Evolutionary conservation across 2,113 vertebrate species (phyloP).

Genomic region (Tinamus guttatus): DNA sequence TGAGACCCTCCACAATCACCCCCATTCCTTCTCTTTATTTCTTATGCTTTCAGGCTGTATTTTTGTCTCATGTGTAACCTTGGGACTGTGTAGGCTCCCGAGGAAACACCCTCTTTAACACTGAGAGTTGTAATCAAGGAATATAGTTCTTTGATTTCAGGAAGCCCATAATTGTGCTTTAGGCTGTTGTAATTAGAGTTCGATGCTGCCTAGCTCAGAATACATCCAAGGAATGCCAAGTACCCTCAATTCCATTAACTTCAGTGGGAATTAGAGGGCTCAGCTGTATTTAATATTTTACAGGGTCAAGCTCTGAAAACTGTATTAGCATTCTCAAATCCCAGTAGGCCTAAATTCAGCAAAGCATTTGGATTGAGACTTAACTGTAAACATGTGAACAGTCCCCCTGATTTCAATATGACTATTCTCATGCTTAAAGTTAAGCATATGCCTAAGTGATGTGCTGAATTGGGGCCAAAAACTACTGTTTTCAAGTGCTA

Average conservation of each 20-base stretch:
- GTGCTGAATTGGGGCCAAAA: slow-evolving; percentile 47
- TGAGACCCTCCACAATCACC: not conserved
- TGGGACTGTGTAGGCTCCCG: fast-evolving
- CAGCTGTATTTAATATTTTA: slow-evolving; percentile 63
- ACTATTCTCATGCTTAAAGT: slow-evolving; percentile 61
- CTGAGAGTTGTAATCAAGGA: not conserved
- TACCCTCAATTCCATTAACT: slow-evolving; percentile 54
- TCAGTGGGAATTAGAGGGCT: slow-evolving; percentile 54
- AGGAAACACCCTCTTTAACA: not conserved
- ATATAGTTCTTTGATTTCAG: not conserved
- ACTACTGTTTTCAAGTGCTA: slow-evolving; percentile 56
- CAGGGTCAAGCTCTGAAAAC: slow-evolving; percentile 60
- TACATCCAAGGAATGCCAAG: not conserved
- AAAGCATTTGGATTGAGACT: slow-evolving; percentile 52
- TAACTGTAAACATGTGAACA: slow-evolving; percentile 67
- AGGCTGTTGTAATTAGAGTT: not conserved
- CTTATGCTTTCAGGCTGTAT: fast-evolving
- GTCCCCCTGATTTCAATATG: not conserved
- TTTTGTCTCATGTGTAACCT: not conserved
- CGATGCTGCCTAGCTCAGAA: not conserved
- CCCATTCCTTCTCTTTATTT: not conserved
- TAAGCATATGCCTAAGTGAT: slow-evolving; percentile 50
- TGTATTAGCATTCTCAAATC: slow-evolving; percentile 41
- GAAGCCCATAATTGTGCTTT: fast-evolving
- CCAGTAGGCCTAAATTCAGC: slow-evolving; percentile 53